Percentiles rank a stretch among this genome's conserved stretches.
Evolutionary conservation across 2,797 vertebrate genomes (phyloP).

Genomic region (Melanotaenia parkinsoni): DNA sequence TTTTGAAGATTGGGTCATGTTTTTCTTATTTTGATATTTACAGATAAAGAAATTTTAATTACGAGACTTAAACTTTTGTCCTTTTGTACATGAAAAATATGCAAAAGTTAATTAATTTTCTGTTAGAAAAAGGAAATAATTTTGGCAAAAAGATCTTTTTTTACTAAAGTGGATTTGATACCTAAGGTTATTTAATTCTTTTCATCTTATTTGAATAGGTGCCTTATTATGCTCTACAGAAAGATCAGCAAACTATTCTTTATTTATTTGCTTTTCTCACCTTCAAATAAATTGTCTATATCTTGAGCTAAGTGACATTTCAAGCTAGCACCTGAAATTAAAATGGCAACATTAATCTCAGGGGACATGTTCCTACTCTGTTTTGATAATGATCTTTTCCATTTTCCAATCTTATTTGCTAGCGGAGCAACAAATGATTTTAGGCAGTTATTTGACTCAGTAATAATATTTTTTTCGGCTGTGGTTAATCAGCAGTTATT

Average conservation of each 20-base stretch:
- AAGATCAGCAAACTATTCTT: constrained; percentile 60
- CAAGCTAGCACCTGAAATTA: constrained; percentile 67
- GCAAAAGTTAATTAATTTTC: not conserved
- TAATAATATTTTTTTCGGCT: constrained; percentile 44
- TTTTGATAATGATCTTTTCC: constrained; percentile 55
- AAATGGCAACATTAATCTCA: constrained; percentile 61
- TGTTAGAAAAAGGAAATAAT: constrained; percentile 19
- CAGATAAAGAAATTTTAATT: not conserved
- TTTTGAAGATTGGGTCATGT: not conserved
- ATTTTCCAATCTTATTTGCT: constrained; percentile 32
- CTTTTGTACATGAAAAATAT: not conserved
- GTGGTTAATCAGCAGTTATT: constrained; percentile 70
- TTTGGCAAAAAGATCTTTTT: constrained; percentile 27
- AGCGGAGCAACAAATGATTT: constrained; percentile 56
- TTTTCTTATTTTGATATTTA: not conserved
- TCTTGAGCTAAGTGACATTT: constrained; percentile 66
- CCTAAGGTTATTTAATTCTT: constrained; percentile 44
- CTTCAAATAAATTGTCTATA: constrained; percentile 66
- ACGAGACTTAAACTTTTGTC: not conserved
- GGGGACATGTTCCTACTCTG: constrained; percentile 40
- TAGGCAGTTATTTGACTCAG: constrained; percentile 33
- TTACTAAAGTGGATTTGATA: constrained; percentile 58
- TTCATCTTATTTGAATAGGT: constrained; percentile 51
- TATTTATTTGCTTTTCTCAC: constrained; percentile 69
- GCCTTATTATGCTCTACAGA: constrained; percentile 58